Evolutionary conservation across 2,113 vertebrate genomes (phyloP), one percentile per base, ranked within the genome.

Genomic region (Halcyon malimbica): DNA sequence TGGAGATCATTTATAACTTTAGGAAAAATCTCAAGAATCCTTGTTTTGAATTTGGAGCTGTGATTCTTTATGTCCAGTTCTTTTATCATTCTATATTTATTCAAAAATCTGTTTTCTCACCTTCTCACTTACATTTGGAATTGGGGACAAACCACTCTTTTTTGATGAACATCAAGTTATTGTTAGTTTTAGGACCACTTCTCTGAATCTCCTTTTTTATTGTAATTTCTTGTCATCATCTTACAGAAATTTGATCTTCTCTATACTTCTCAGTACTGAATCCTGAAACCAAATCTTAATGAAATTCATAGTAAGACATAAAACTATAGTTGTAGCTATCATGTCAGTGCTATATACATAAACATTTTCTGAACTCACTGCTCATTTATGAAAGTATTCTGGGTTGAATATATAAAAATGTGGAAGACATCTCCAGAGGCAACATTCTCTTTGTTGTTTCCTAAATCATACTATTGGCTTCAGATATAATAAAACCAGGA

Each of bases 61-160:
- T 59, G 51, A 21, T 37, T 92, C 25, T 5, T 39, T 59, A 11
- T n/a, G 19, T 42, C 10, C 15, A 23, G 5, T 50, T 59, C 9
- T 84, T 31, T 62, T 54, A 6, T 54, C 5, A 21, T 76, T 75
- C 9, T 57, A 1, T 33, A 2, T 64, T 28, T 28, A 50, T 33
- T 12, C 26, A 14, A 9, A 80, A 76, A 26, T 1, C 13, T 21
- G 0, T 18, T 62, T 54, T 53, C 3, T 5, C 17, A 50, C 51
- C 31, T 48, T 26, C 6, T 54, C 0, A 4, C 6, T 54, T 0
- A 4, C 4, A 8, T 60, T 56, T 83, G 33, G 4, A 79, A 42
- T 3, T 16, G 19, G 23, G 14, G 4, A 44, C 4, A 7, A 53
- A 64, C 4, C 10, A 56, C 4, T 41, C 25, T 46, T 83, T 92